Base-by-base conservation (phyloP, 2,797 vertebrate species). In the Selene dorsalis region DNA sequence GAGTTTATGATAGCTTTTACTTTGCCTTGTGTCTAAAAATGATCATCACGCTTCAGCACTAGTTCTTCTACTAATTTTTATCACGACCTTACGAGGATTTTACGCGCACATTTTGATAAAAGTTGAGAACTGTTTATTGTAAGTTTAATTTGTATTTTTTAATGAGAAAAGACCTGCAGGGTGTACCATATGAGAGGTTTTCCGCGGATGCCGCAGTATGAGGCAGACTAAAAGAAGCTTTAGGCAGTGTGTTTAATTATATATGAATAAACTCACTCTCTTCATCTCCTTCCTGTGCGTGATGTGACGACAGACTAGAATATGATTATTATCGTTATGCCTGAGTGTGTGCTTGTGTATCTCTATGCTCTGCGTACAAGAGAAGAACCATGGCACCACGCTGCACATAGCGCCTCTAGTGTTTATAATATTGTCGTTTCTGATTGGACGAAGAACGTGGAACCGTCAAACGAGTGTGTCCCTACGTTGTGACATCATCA, bases 401-500 rank as follows among this genome's bases (percentile, higher is more conserved):
- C 6, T 0, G 4, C 1, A 9, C 1, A 50, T 0, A 11, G 48
- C 32, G 47, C 75, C 53, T 24, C 52, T 8, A n/a, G 52, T 6
- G 41, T 6, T 9, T 8, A 28, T 0, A 11, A n/a, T 4, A 17
- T 24, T 24, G 10, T 55, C n/a, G 10, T 14, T 4, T 57, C 18
- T 67, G 24, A 80, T 86, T 89, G 80, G 85, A 71, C n/a, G 38
- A 52, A n/a, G 10, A 0, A 32, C 13, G 0, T 16, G 1, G 0
- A 0, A 9, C 73, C 83, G 82, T 67, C 64, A 62, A 47, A 69
- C 9, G 53, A 0, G 43, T 13, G 69, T 72, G 53, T 17, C 55
- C 18, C 0, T 0, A 1, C 0, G 32, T 39, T 10, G 4, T 67
- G 43, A 86, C 79, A 41, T 77, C 85, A 89, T 84, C 71, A 74